These are phyloP conservation scores for Steinernema scapterisci DNA, from an alignment of 2,888 invertebrate genomes.

Conservation along the genomic window DNA sequence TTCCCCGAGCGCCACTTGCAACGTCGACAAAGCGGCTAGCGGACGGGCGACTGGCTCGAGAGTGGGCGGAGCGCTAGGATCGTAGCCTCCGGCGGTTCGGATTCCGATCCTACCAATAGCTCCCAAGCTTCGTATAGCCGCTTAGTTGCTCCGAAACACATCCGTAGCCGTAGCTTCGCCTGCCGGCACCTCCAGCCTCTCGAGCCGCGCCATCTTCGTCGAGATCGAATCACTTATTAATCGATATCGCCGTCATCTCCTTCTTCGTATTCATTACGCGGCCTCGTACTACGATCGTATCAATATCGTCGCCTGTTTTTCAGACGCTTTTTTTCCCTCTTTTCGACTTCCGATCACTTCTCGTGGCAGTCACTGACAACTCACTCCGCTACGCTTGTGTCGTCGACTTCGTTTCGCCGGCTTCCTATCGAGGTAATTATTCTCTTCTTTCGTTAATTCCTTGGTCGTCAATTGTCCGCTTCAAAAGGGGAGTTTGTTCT, in stretches of 20 bases:
- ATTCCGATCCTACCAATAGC: background rate
- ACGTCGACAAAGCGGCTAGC: constrained; percentile 8
- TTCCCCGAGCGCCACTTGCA: constrained; percentile 12
- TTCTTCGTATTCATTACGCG: constrained; percentile 20
- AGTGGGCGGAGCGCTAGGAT: constrained; percentile 25
- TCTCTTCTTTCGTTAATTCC: no score
- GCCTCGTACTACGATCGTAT: constrained; percentile 28
- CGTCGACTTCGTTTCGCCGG: background rate
- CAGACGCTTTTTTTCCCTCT: constrained; percentile 30
- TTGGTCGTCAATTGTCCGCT: no score
- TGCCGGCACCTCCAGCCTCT: background rate
- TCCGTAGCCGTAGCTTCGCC: background rate
- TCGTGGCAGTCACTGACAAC: constrained; percentile 29
- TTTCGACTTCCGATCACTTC: constrained; percentile 26
- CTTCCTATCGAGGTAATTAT: background rate
- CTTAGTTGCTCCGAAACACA: background rate
- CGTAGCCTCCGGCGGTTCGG: constrained; percentile 6
- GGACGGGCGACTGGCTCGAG: constrained; percentile 15
- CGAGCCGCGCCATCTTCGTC: constrained; percentile 23
- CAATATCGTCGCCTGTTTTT: constrained; percentile 24
- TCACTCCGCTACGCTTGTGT: background rate
- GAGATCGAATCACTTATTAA: constrained; percentile 32
- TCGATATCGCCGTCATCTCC: constrained; percentile 24
- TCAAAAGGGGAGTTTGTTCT: no score
- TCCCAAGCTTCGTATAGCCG: background rate